Base-by-base conservation (phyloP, 2,113 vertebrate species). In the Oceanodroma tethys region DNA sequence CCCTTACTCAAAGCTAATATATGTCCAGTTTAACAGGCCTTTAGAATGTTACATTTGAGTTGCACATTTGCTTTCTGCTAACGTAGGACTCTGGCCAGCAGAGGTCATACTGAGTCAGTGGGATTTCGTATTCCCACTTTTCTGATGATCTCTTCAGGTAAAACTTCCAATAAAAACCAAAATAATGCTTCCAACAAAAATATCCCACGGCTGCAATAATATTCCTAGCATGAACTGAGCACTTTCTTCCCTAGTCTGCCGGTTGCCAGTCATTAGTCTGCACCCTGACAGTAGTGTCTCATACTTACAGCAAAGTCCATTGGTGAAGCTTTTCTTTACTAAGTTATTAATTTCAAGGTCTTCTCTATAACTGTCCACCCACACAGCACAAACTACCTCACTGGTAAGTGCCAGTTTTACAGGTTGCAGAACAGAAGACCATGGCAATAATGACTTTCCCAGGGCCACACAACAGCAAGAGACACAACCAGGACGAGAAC, bases 41-140 rank as follows among this genome's bases (percentile, higher is more conserved):
- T 68, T 32, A 27, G 34, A 72, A 81, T 27, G 6, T 45, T 40
- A 21, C 10, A 1, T 29, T 26, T 23, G 26, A 88, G 47, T 74
- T 81, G 56, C 30, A 16, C 3, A 2, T 81, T 70, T 93, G 17
- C 36, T 55, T 88, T 59, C 32, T 75, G 50, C 60, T 79, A 34
- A 36, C 1, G 0, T 25, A 75, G 75, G 48, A 45, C 27, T 91
- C 38, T 79, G 94, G 66, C 96, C 96, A 97, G 96, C 80, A 97
- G 97, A 96, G 94, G 96, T 95, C 96, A 95, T 15, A 74, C 47
- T 55, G 68, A 91, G 80, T 34, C 68, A 93, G 76, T 67, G 68
- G 25, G 72, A 95, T 87, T 84, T 87, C 6, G 0, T 48, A 38
- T 38, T 87, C 47, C 8, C 40, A 7, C 3, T 86, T 84, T 65